These are phyloP conservation scores for Tauraco hartlaubi DNA, from an alignment of 2,797 vertebrate genomes.

Conservation along the genomic window DNA sequence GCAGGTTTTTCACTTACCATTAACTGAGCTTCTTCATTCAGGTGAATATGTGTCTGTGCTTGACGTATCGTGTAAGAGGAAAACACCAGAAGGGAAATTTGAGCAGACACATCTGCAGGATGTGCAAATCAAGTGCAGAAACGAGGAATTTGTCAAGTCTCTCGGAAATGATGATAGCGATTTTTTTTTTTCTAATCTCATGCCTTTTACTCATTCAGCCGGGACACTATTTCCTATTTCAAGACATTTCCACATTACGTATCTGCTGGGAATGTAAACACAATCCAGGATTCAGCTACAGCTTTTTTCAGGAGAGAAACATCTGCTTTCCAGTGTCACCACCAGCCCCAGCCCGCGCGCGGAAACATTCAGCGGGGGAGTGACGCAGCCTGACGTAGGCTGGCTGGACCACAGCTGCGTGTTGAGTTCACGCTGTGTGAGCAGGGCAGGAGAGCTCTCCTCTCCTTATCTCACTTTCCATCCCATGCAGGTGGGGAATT, in stretches of 20 bases:
- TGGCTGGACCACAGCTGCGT: background rate
- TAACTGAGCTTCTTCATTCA: background rate
- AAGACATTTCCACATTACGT: constrained; percentile 52
- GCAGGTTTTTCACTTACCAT: background rate
- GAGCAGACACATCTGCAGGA: constrained; percentile 76
- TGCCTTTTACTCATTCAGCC: constrained; percentile 56
- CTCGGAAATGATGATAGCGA: constrained; percentile 68
- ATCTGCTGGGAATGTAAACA: constrained; percentile 56
- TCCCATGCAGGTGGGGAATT: background rate
- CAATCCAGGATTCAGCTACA: constrained; percentile 2
- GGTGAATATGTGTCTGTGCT: background rate
- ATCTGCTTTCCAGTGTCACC: background rate
- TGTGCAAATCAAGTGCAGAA: constrained; percentile 54
- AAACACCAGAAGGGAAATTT: constrained; percentile 45
- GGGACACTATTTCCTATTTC: constrained; percentile 73
- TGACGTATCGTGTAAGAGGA: background rate
- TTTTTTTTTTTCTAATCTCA: constrained; percentile 34
- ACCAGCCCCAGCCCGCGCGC: accelerated
- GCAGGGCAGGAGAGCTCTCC: background rate
- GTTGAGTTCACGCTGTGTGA: background rate
- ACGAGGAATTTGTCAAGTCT: constrained; percentile 64
- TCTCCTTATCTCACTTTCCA: background rate
- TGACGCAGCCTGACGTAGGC: background rate
- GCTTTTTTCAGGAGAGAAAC: constrained; percentile 35
- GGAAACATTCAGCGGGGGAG: background rate